Evolutionary conservation across 30 jellyfish, hydroid and myxozoan species (phyloP).

Genomic region (Nemopilema nomurai): DNA sequence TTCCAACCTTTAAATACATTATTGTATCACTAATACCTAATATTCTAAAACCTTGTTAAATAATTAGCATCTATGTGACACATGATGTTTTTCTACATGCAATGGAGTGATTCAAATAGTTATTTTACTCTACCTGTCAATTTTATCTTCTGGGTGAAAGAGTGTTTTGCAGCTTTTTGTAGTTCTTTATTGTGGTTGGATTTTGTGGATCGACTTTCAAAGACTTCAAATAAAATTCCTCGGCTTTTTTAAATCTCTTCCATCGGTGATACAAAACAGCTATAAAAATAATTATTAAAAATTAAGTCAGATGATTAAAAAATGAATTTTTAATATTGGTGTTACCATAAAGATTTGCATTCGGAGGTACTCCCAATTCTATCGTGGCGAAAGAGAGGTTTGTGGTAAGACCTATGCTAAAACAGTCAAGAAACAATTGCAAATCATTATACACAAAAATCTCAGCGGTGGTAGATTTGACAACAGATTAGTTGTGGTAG

Average conservation of each 20-base stretch:
- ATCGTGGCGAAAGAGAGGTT: background rate
- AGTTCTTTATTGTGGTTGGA: slow-evolving; percentile 46
- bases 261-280: slow-evolving; percentile 88
- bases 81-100: background rate
- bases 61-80: background rate
- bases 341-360: too few species aligned
- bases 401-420: too few species aligned
- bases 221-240: slow-evolving; percentile 54
- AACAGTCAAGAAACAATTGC: too few species aligned
- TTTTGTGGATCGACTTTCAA: slow-evolving; percentile 69
- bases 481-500: too few species aligned
- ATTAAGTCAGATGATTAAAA: background rate
- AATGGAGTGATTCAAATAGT: too few species aligned
- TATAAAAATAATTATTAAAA: slow-evolving; percentile 3
- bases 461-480: too few species aligned
- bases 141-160: slow-evolving; percentile 6
- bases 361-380: too few species aligned
- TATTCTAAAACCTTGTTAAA: background rate
- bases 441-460: too few species aligned
- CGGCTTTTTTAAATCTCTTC: slow-evolving; percentile 61
- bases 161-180: slow-evolving; percentile 37
- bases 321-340: too few species aligned
- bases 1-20: background rate
- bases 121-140: too few species aligned
- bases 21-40: background rate